These are phyloP conservation scores for Nicator chloris DNA, from an alignment of 2,113 vertebrate species.

Conservation along the genomic window DNA sequence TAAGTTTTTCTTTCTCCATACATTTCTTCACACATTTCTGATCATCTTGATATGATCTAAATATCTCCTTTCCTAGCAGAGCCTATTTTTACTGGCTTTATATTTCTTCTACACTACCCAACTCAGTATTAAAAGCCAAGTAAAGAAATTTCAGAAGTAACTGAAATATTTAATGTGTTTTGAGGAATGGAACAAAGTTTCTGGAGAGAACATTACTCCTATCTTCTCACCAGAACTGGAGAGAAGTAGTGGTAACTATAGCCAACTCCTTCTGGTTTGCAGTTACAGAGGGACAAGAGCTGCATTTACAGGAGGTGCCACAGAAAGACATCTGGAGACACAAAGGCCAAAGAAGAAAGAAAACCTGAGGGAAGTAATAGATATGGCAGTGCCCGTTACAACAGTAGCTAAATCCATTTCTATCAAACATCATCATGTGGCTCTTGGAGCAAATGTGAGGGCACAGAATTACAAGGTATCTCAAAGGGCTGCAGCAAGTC, in stretches of 20 bases:
- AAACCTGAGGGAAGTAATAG: background rate
- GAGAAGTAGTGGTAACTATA: background rate
- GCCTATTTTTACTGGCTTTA: background rate
- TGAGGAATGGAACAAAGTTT: background rate
- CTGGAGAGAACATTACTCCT: background rate
- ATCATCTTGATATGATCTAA: background rate
- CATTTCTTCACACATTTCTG: background rate
- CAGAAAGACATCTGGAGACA: background rate
- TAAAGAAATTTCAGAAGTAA: background rate
- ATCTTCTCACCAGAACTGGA: background rate
- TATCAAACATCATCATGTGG: background rate
- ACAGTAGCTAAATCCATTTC: background rate
- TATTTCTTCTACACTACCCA: background rate
- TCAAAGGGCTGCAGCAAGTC: background rate
- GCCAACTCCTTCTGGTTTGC: background rate
- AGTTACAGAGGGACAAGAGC: background rate
- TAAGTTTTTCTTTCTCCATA: background rate
- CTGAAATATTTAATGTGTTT: background rate
- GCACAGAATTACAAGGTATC: background rate
- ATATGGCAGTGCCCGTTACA: background rate
- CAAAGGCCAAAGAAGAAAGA: background rate
- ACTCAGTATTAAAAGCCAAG: background rate
- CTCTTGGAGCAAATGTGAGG: background rate
- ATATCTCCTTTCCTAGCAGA: background rate
- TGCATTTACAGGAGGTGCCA: background rate